Base-by-base conservation (phyloP, 2,888 invertebrate species). In the Dryocosmus kuriphilus region DNA sequence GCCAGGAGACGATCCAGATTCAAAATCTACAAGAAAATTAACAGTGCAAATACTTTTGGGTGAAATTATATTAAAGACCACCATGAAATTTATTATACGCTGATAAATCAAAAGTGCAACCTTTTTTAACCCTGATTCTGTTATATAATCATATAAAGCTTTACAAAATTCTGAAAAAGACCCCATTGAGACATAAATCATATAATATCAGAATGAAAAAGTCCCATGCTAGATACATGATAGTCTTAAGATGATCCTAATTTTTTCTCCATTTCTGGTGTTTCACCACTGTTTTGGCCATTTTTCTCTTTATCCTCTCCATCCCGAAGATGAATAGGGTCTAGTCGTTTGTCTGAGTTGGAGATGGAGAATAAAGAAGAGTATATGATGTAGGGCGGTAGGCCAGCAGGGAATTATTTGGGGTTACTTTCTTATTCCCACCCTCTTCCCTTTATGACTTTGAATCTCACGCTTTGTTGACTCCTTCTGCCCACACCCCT, bases 341-440 rank as follows among this genome's bases (percentile, higher is more conserved):
- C n/a, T 51, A 51, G 51, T n/a, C 19, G n/a, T 51, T 51, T 51
- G 51, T 51, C 51, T 51, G 51, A n/a, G 51, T 51, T 51, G 19
- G n/a, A n/a, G n/a, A n/a, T 19, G 19, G 51, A 51, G 51, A n/a
- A 51, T n/a, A 51, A 19, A 51, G 51, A 19, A n/a, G n/a, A 51
- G 7, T 19, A 51, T 51, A 51, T 51, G 51, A 51, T 51, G 51
- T 51, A 51, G n/a, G 51, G 51, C n/a, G 19, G 8, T 19, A n/a
- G 51, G 7, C 51, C n/a, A 51, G n/a, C 51, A n/a, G n/a, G 51
- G 51, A 51, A n/a, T 19, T 51, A 51, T 51, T 51, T n/a, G n/a
- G 51, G 51, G 51, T 51, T 51, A 51, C 51, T 51, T 51, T n/a
- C 51, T 51, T 51, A 51, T 51, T 27, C 51, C 27, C 24, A 46